Evolutionary conservation across 2,888 invertebrate genomes (phyloP).

Genomic region (Ditylenchus weischeri): DNA sequence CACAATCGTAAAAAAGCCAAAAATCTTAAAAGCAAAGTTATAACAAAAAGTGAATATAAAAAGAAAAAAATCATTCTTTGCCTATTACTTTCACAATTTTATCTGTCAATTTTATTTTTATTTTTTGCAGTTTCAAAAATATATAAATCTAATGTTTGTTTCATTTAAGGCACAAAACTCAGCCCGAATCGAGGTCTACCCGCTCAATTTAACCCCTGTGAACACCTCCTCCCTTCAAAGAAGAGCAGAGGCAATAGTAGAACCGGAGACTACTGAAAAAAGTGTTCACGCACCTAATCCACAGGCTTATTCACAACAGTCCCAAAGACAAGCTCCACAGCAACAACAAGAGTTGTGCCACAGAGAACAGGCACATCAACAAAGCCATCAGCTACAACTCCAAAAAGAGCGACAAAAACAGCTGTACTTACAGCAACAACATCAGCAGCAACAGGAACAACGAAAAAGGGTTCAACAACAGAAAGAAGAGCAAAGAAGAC

Average conservation of each 20-base stretch:
- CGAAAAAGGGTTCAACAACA: neutral
- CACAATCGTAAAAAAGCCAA: no score
- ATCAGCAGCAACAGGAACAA: slow-evolving; percentile 24
- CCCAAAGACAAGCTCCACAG: slow-evolving; percentile 14
- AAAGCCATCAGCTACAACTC: slow-evolving; percentile 24
- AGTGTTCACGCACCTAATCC: neutral
- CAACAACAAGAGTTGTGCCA: neutral
- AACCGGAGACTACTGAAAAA: slow-evolving; percentile 4
- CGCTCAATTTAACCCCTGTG: slow-evolving; percentile 39
- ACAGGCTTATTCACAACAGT: slow-evolving; percentile 10
- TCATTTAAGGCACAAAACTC: slow-evolving; percentile 52
- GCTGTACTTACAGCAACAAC: slow-evolving; percentile 25
- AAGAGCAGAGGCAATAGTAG: slow-evolving; percentile 19
- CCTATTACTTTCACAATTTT: no score
- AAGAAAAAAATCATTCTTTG: no score
- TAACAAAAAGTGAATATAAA: no score
- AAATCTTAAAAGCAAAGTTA: no score
- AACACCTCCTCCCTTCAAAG: slow-evolving; percentile 5
- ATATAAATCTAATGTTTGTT: neutral
- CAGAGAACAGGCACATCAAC: slow-evolving; percentile 21
- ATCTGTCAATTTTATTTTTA: no score
- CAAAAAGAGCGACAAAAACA: slow-evolving; percentile 24
- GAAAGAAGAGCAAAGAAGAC: slow-evolving; percentile 10
- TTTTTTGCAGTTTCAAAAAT: no score
- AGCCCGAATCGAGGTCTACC: slow-evolving; percentile 57